These are phyloP conservation scores for Adoxophyes honmai DNA, from an alignment of 1,140 invertebrate species.

Conservation along the genomic window DNA sequence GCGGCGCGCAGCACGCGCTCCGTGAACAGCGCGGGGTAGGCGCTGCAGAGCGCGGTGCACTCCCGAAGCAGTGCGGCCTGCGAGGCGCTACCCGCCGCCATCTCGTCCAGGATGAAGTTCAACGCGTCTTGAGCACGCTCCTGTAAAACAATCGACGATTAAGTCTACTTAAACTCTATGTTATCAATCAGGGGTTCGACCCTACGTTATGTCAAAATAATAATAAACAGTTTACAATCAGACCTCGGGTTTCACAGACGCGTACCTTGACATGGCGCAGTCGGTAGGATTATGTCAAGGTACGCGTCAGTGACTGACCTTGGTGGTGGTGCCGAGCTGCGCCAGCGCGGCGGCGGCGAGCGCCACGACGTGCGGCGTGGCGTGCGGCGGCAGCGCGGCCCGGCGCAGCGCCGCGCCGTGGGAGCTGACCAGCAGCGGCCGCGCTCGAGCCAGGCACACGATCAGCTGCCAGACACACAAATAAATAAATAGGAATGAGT, in stretches of 20 bases:
- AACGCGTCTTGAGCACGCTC: slow-evolving; percentile 87
- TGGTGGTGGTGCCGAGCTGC: slow-evolving; percentile 80
- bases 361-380: slow-evolving; percentile 79
- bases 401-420: slow-evolving; percentile 83
- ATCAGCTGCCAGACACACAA: slow-evolving; percentile 63
- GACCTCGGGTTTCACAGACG: too few species aligned
- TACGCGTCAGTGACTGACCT: slow-evolving; percentile 60
- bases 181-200: too few species aligned
- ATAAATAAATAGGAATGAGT: not conserved
- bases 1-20: slow-evolving; percentile 87
- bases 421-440: slow-evolving; percentile 82
- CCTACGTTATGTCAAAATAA: too few species aligned
- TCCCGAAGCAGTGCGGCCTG: slow-evolving; percentile 86
- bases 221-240: too few species aligned
- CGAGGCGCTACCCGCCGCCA: slow-evolving; percentile 82
- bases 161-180: too few species aligned
- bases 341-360: slow-evolving; percentile 82
- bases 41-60: slow-evolving; percentile 86
- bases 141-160: slow-evolving; percentile 65
- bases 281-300: too few species aligned
- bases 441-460: slow-evolving; percentile 83
- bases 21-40: slow-evolving; percentile 86
- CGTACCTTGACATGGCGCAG: too few species aligned
- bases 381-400: slow-evolving; percentile 80
- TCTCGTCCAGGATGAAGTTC: slow-evolving; percentile 86